Percentiles rank a stretch among this genome's conserved stretches.
phyloP scores from a whole-genome alignment of 2,113 vertebrate species.

The Brienomyrus longianalis region DNA sequence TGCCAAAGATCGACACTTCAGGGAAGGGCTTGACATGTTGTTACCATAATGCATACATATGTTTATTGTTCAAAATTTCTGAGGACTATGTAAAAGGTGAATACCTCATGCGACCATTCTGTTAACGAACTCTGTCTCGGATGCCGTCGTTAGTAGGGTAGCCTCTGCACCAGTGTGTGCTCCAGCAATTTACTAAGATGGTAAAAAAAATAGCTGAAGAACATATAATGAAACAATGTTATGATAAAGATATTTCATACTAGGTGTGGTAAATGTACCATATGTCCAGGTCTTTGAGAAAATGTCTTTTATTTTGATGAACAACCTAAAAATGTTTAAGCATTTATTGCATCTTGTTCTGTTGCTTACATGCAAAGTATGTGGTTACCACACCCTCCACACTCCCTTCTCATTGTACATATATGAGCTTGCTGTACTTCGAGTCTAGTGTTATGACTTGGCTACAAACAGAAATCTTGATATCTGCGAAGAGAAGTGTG shows the following conservation, averaged over 20 bases:
- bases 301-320: neutral
- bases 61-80: neutral
- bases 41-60: neutral
- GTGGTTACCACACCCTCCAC: neutral
- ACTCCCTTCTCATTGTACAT: neutral
- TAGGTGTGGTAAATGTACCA: neutral
- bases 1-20: neutral
- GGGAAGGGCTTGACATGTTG: neutral
- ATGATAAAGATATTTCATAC: neutral
- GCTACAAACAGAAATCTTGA: neutral
- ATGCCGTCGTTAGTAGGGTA: neutral
- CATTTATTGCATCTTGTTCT: neutral
- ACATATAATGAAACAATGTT: neutral
- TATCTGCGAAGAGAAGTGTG: neutral
- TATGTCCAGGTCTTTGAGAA: neutral
- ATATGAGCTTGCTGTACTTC: neutral
- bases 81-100: neutral
- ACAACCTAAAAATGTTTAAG: neutral
- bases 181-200: neutral
- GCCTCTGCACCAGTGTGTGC: neutral
- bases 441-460: neutral
- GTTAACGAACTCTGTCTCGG: neutral
- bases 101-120: neutral
- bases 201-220: neutral
- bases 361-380: conserved; percentile 2